Conservation (phyloP, 2,888 invertebrate genomes). For the Rambutsinella grinnellia region DNA sequence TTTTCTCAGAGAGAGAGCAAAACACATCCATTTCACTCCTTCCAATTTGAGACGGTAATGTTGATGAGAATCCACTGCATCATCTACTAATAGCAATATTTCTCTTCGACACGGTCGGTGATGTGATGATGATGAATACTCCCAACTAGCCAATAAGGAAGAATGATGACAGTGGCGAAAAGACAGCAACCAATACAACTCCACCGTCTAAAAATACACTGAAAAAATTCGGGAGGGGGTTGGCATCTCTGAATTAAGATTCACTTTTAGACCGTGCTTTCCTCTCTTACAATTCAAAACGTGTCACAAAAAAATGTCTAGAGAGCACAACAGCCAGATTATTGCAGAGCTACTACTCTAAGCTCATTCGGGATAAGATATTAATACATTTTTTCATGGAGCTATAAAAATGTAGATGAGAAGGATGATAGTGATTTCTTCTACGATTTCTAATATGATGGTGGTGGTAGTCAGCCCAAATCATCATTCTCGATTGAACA, state of each 20-base stretch:
- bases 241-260: constrained; percentile 39
- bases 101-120: neutral
- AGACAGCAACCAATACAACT: constrained; percentile 48
- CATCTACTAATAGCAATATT: neutral
- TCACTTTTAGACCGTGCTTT: constrained; percentile 40
- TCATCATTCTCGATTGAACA: neutral
- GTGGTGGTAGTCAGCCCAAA: neutral
- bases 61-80: neutral
- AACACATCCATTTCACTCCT: neutral
- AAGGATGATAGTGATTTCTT: neutral
- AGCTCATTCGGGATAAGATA: neutral
- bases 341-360: neutral
- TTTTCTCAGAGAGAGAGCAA: neutral
- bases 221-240: constrained; percentile 49
- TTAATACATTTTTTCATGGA: constrained; percentile 36
- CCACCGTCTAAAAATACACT: constrained; percentile 46
- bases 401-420: constrained; percentile 47
- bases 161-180: constrained; percentile 50
- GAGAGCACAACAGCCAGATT: neutral
- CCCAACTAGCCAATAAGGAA: constrained; percentile 49
- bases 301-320: constrained; percentile 41
- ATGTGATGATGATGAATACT: constrained; percentile 37
- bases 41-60: neutral
- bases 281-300: constrained; percentile 46
- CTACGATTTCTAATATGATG: neutral